Percentiles rank a stretch among this genome's conserved stretches.
phyloP scores from a whole-genome alignment of 1,140 invertebrate species.

The Drosophila malerkotliana region DNA sequence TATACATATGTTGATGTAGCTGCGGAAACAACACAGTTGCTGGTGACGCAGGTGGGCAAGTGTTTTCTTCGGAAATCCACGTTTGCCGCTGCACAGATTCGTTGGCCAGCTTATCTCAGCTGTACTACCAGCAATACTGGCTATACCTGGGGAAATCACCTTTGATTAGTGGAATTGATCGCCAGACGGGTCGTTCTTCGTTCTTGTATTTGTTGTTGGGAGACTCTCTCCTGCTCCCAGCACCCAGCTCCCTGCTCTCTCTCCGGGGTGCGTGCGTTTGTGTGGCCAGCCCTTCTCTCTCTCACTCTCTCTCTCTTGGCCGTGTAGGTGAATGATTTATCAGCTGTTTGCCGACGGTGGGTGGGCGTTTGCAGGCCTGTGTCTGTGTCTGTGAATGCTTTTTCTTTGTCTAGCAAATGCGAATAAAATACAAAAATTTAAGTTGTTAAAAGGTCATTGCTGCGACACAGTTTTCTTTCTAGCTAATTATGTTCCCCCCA shows the following conservation, averaged over 20 bases:
- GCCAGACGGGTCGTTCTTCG: background rate
- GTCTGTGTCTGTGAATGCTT: constrained; percentile 20
- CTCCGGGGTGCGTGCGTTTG: background rate
- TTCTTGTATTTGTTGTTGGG: constrained; percentile 22
- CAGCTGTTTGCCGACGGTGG: constrained; percentile 59
- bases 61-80: constrained; percentile 17
- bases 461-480: background rate
- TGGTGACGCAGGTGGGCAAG: background rate
- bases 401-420: constrained; percentile 67
- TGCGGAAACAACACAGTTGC: background rate
- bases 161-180: constrained; percentile 17
- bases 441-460: constrained; percentile 30
- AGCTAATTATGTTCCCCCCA: constrained; percentile 6
- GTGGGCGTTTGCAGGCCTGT: constrained; percentile 8
- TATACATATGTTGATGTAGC: background rate
- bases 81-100: constrained; percentile 12
- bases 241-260: constrained; percentile 3
- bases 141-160: constrained; percentile 16
- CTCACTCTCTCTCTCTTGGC: background rate
- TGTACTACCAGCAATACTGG: constrained; percentile 3
- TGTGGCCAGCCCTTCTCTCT: constrained; percentile 27
- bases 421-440: background rate
- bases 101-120: constrained; percentile 11
- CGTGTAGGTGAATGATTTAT: constrained; percentile 54
- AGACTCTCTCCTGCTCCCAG: constrained; percentile 1